Conservation (phyloP, 2,888 invertebrate genomes). For the Formica aserva region DNA sequence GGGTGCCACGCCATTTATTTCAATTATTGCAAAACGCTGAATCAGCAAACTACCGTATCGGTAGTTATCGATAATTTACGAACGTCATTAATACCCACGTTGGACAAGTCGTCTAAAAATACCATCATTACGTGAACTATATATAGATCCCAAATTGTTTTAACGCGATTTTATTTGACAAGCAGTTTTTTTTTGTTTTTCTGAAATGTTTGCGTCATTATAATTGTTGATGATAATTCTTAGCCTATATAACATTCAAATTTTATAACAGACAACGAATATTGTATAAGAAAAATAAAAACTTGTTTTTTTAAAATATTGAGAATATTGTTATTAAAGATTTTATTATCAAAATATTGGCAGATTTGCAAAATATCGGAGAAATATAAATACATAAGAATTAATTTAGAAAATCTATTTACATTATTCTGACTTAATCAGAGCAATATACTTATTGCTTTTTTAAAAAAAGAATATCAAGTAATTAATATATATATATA, state of each 20-base stretch:
- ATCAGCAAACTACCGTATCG: constrained; percentile 68
- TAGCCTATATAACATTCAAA: background rate
- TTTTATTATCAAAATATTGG: constrained; percentile 61
- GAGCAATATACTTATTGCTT: no score
- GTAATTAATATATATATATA: background rate
- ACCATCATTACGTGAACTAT: constrained; percentile 22
- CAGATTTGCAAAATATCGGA: constrained; percentile 31
- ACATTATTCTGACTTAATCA: no score
- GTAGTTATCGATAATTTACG: constrained; percentile 64
- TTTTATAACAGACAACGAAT: background rate
- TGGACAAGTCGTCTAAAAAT: constrained; percentile 39
- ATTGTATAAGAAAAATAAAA: background rate
- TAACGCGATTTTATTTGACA: background rate
- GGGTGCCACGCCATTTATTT: constrained; percentile 75
- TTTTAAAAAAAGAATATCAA: background rate
- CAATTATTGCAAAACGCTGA: constrained; percentile 78
- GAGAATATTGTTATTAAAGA: constrained; percentile 19
- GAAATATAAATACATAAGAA: constrained; percentile 48
- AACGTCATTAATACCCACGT: constrained; percentile 64
- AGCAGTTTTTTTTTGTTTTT: background rate
- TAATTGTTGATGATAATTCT: background rate
- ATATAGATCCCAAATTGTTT: background rate
- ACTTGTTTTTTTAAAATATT: background rate
- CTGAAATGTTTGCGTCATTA: background rate
- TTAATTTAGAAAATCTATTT: background rate